These are phyloP conservation scores for Ceratina japonica DNA, from an alignment of 1,140 invertebrate species.

Conservation along the genomic window DNA sequence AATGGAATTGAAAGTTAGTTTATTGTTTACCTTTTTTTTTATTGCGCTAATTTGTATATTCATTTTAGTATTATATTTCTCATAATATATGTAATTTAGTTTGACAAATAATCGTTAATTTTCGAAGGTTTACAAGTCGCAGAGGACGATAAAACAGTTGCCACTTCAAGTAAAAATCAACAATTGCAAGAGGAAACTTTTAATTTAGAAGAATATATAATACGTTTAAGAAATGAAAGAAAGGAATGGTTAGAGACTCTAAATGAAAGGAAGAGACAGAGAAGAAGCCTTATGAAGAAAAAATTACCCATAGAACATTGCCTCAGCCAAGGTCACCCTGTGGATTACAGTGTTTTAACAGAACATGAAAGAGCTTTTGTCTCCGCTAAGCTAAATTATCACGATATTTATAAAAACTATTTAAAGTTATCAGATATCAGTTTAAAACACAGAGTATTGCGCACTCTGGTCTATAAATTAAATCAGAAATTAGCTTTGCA, in stretches of 20 bases:
- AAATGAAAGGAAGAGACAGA: constrained; percentile 55
- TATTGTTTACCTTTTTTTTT: not conserved
- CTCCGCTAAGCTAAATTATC: constrained; percentile 62
- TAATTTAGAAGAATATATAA: constrained; percentile 65
- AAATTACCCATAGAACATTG: constrained; percentile 36
- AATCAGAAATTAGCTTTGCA: constrained; percentile 51
- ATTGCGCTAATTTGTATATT: not conserved
- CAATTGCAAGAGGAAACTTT: constrained; percentile 40
- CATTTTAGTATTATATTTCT: not conserved
- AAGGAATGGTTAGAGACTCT: constrained; percentile 63
- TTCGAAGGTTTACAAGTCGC: not conserved
- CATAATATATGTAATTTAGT: not conserved
- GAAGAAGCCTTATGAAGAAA: constrained; percentile 53
- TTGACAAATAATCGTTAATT: constrained; percentile 1
- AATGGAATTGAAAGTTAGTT: constrained; percentile 52
- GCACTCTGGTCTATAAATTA: constrained; percentile 43
- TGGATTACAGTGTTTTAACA: constrained; percentile 61
- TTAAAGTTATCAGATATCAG: constrained; percentile 54
- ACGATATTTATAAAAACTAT: constrained; percentile 60
- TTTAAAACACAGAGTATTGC: constrained; percentile 51
- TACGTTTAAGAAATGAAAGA: constrained; percentile 62
- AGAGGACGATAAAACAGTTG: not conserved
- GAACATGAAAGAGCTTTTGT: constrained; percentile 66
- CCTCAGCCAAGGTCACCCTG: constrained; percentile 34
- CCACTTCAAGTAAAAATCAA: not conserved